Base-by-base conservation (phyloP, 2,797 vertebrate species). In the Aphelocoma californica region DNA sequence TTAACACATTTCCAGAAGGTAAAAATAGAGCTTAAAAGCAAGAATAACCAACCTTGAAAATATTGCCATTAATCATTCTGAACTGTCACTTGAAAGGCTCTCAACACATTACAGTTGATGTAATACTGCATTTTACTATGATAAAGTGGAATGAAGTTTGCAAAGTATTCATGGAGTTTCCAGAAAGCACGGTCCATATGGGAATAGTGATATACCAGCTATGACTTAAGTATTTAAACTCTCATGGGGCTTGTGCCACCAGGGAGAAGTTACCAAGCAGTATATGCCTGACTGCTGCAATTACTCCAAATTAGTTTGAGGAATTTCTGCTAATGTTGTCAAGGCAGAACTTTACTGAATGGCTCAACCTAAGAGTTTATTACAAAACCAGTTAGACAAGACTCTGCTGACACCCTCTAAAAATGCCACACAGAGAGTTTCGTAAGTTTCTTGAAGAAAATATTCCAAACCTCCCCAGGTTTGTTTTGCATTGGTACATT, bases 391-490 rank as follows among this genome's bases (percentile, higher is more conserved):
- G 10, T 62, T 8, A 19, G 45, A 72, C 18, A 60, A 58, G 45
- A 85, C 23, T 51, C 28, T 42, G 16, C 19, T n/a, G 42, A 69
- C 9, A 42, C 1, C 5, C 26, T 61, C 16, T 50, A 15, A 51
- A 93, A 62, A 51, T 0, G 0, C 62, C 19, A 54, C 0, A 0
- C 5, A 19, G 10, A 51, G 6, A 31, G 10, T 32, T 72, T 28
- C 24, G 3, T 1, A 56, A 18, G 8, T 10, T 56, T 80, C 86
- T 31, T 40, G 1, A 72, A 44, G n/a, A 60, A 66, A 77, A 20
- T 12, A 44, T 29, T 62, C 34, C 54, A n/a, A 42, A 64, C 4
- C 13, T n/a, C 12, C 10, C 9, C 13, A 24, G 9, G 26, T 89
- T 60, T 58, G 38, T 17, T 81, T 25, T 4, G 25, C 10, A 0